These are phyloP conservation scores for Plagodis dolabraria DNA, from an alignment of 2,888 invertebrate genomes.

Conservation along the genomic window DNA sequence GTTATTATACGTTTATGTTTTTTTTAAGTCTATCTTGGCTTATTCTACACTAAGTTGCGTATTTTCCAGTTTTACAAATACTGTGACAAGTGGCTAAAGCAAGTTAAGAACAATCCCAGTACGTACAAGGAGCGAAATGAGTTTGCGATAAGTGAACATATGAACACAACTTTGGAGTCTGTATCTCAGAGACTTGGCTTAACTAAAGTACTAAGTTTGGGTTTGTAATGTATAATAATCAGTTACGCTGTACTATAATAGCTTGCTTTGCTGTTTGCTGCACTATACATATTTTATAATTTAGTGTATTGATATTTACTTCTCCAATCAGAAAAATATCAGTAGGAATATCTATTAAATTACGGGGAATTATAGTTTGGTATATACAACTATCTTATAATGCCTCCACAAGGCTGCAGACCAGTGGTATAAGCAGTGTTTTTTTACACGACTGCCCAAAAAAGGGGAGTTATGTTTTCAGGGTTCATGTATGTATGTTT, in stretches of 20 bases:
- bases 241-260: constrained; percentile 31
- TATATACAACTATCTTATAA: too few relatives aligned
- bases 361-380: too few relatives aligned
- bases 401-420: too few relatives aligned
- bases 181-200: constrained; percentile 87
- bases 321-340: background rate
- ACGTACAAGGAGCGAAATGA: constrained; percentile 83
- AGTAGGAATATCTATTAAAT: background rate
- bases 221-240: constrained; percentile 67
- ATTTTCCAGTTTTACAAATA: constrained; percentile 91
- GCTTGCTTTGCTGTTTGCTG: constrained; percentile 67
- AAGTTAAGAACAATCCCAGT: constrained; percentile 88
- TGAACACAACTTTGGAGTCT: constrained; percentile 83
- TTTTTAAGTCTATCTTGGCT: constrained; percentile 38
- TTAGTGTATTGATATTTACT: background rate
- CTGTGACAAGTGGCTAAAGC: constrained; percentile 88
- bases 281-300: constrained; percentile 23
- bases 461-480: too few relatives aligned
- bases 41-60: constrained; percentile 57
- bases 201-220: constrained; percentile 71
- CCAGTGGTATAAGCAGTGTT: too few relatives aligned
- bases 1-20: background rate
- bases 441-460: too few relatives aligned
- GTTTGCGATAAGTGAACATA: constrained; percentile 82
- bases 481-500: too few relatives aligned